phyloP scores from a whole-genome alignment of 2,888 invertebrate species.

The Crepidodera aurea region DNA sequence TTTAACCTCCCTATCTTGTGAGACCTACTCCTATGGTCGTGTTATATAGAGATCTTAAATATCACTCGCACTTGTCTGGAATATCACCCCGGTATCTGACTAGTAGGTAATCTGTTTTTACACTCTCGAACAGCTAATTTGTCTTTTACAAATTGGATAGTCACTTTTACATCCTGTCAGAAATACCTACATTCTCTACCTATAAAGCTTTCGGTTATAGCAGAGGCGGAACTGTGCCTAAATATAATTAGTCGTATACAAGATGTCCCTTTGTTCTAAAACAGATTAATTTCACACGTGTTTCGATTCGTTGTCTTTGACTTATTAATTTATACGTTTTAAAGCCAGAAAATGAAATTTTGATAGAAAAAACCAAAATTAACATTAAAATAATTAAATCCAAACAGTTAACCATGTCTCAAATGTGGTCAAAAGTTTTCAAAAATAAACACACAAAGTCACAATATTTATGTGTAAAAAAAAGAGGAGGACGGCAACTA shows the following conservation, averaged over 20 bases:
- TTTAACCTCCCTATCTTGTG: not conserved
- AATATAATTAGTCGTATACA: not conserved
- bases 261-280: no score
- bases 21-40: not conserved
- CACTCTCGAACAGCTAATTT: conserved; percentile 50
- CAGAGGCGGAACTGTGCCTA: conserved; percentile 17
- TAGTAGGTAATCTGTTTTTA: conserved; percentile 47
- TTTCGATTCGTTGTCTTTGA: no score
- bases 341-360: no score
- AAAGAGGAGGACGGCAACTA: no score
- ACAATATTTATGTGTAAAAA: no score
- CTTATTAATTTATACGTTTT: no score
- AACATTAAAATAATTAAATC: no score
- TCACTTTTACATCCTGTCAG: conserved; percentile 46
- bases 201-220: conserved; percentile 13
- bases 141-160: conserved; percentile 51
- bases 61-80: conserved; percentile 2
- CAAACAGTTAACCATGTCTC: no score
- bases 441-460: no score
- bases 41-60: not conserved
- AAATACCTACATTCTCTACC: conserved; percentile 34
- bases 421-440: no score
- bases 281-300: no score
- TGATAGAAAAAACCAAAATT: no score
- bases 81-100: not conserved